Evolutionary conservation across 1,140 invertebrate species (phyloP), one percentile per base, ranked within the genome.

Genomic region (Hermetia illucens): DNA sequence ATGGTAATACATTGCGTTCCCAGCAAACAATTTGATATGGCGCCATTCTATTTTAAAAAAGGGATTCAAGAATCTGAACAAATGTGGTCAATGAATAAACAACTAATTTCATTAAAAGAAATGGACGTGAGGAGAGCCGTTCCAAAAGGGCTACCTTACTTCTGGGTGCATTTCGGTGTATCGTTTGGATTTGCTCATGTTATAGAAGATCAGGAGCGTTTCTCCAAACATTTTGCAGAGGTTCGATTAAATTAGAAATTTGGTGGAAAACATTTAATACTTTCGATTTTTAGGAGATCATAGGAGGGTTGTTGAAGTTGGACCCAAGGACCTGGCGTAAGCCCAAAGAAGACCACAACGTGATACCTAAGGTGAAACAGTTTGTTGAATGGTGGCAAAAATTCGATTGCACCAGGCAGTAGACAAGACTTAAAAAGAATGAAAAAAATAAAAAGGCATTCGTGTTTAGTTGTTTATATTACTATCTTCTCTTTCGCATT

Each of bases 41-140:
- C 87, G 9, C 87, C 90, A 2, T 93, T 97, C 44, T 97, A 95
- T 66, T 97, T 97, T 53, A 95, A 94, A 74, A 97, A 98, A 77
- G 92, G 91, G 1, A 76, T 98, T 33, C 65, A 87, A 49, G 93
- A 97, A 61, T 91, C 83, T 45, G 93, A 96, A 65, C 75, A 71
- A 18, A 91, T 96, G 66, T 97, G 93, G 92, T 72, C 85, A 10
- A 77, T 79, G 44, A 97, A 98, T 58, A 92, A 91, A 53, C 97
- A 98, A 69, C 60, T 98, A n/a, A 71, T 97, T 1, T 81, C 90
- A 42, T 62, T 96, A 18, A 75, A 70, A 31, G 58, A 70, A 2
- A 77, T 77, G 56, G 75, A 83, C 63, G 67, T 95, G 15, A 68
- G 85, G 27, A 72, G 71, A 60, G 74, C 79, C 12, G 72, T 98